A percentile compares a stretch with the other conserved stretches of the same genome.
phyloP scores from a whole-genome alignment of 1,140 invertebrate species.

The Episyrphus balteatus region DNA sequence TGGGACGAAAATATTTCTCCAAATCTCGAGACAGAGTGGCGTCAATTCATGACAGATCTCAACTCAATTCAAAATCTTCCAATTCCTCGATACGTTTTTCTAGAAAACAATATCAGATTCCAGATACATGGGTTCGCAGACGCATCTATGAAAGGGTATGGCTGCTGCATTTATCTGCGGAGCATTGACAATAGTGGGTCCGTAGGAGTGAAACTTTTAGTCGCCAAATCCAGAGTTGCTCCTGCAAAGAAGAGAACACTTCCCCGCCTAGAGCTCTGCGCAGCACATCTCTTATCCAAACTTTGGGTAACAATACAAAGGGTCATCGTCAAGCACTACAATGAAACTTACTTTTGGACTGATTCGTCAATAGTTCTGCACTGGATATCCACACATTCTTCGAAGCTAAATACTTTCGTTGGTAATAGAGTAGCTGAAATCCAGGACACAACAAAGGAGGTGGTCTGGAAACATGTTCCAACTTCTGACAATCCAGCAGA shows the following conservation, averaged over 20 bases:
- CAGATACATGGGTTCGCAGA: not conserved
- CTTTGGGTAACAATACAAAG: too few species aligned
- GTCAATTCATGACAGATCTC: not conserved
- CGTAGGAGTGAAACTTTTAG: not conserved
- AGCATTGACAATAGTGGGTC: not conserved
- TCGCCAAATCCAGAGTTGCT: constrained; percentile 1
- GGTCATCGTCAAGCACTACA: not conserved
- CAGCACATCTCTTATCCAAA: too few species aligned
- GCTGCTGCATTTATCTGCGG: constrained; percentile 5
- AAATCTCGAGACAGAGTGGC: not conserved
- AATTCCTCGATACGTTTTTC: not conserved
- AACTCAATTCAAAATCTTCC: not conserved
- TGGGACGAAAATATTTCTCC: constrained; percentile 3
- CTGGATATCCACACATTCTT: constrained; percentile 3
- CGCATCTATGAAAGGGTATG: not conserved
- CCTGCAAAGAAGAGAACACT: not conserved
- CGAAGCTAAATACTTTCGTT: constrained; percentile 14
- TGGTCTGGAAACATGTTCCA: constrained; percentile 18
- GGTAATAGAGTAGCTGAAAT: constrained; percentile 17
- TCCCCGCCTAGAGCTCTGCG: too few species aligned
- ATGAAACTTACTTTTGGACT: not conserved
- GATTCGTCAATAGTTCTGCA: constrained; percentile 1
- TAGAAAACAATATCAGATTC: not conserved
- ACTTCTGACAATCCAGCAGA: too few species aligned
- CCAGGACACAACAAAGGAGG: constrained; percentile 9